Evolutionary conservation across 2,113 vertebrate genomes (phyloP), one percentile per base, ranked within the genome.

Genomic region (Geococcyx californianus): DNA sequence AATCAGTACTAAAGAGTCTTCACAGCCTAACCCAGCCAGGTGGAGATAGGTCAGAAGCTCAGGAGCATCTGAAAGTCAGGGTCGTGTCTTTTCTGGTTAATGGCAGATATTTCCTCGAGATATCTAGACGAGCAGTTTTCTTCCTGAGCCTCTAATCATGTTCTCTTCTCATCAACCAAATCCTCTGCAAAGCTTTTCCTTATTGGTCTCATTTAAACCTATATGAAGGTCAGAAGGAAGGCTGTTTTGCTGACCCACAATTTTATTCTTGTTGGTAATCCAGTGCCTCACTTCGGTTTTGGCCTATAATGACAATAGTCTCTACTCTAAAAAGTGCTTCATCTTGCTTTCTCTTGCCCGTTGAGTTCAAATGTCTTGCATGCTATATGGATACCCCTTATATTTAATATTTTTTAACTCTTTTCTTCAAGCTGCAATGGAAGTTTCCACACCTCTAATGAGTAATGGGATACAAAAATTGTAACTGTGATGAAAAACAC

Each of bases 391-490:
- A 70, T 11, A 74, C 9, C 24, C 59, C 56, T 74, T 89, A 59
- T 8, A 40, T 44, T 83, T 74, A 52, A 60, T 51, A 4, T 56
- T 64, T 93, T 90, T 90, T 81, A 90, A 84, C 85, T 92, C 78
- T 86, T 94, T 80, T 83, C 26, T 92, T 74, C 64, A 86, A 78
- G 38, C 28, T 52, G 52, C 67, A 91, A 81, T 63, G 24, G 67
- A 88, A 78, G 44, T 88, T 95, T 93, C 85, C 64, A 84, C 4
- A 0, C 56, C 52, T 86, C 52, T 81, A 81, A 92, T 86, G 56
- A 86, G 56, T 84, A 90, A 86, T 1, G 40, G 72, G 40, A 81
- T 78, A 74, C n/a, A 92, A 91, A 93, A 94, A 90, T 38, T 85
- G 7, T 70, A 88, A 90, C 33, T 78, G 51, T 64, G 76, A 94